Evolutionary conservation across 2,888 invertebrate species (phyloP).

Genomic region (Ormyrus rosae): DNA sequence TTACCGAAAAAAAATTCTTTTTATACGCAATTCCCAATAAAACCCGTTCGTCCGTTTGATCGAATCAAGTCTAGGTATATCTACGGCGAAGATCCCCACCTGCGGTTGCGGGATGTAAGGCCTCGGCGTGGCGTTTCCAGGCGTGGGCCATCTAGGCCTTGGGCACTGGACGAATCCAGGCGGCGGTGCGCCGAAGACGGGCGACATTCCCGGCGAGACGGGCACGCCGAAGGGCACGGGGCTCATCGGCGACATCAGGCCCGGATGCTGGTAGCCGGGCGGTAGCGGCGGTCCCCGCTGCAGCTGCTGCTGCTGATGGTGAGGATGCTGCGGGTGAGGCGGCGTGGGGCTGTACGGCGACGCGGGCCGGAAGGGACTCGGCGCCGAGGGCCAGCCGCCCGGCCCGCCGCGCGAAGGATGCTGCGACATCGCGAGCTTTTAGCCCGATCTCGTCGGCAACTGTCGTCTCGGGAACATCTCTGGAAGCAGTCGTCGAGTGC

Average conservation of each 20-base stretch:
- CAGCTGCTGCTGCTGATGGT: slow-evolving; percentile 58
- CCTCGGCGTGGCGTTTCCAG: slow-evolving; percentile 75
- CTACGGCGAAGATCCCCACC: slow-evolving; percentile 51
- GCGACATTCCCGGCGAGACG: slow-evolving; percentile 81
- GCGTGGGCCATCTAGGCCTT: slow-evolving; percentile 81
- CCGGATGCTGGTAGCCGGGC: slow-evolving; percentile 68
- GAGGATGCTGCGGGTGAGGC: slow-evolving; percentile 55
- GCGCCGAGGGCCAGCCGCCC: slow-evolving; percentile 77
- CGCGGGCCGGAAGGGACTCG: slow-evolving; percentile 83
- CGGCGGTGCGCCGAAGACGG: slow-evolving; percentile 74
- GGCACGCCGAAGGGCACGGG: slow-evolving; percentile 81
- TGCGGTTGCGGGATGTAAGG: slow-evolving; percentile 76
- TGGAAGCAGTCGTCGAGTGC: slow-evolving; percentile 42
- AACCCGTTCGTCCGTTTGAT: background rate
- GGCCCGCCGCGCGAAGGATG: slow-evolving; percentile 62
- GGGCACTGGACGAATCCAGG: slow-evolving; percentile 81
- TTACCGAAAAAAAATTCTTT: background rate
- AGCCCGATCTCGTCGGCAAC: slow-evolving; percentile 25
- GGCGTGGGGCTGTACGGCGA: slow-evolving; percentile 88
- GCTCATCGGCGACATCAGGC: slow-evolving; percentile 72
- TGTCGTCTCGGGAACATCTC: slow-evolving; percentile 60
- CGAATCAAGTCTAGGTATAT: too few relatives aligned
- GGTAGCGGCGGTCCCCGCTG: slow-evolving; percentile 68
- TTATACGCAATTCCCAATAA: background rate
- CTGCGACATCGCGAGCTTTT: slow-evolving; percentile 66